Base-by-base conservation (phyloP, 2,888 invertebrate species). In the Ypsolopha scabrella region DNA sequence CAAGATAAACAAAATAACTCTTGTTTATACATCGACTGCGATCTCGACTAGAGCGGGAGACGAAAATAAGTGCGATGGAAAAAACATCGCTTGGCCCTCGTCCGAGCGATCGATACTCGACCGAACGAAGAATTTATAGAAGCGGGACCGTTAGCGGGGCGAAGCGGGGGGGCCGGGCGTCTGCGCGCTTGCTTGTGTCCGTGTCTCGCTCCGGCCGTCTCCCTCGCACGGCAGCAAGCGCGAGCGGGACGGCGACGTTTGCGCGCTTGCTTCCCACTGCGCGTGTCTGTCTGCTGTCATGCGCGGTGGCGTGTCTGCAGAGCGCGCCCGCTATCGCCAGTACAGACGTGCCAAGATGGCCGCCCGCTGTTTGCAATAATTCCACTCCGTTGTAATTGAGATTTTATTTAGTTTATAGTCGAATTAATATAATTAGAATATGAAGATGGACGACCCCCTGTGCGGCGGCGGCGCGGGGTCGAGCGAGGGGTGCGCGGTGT, bases 101-200 rank as follows among this genome's bases (percentile, higher is more conserved):
- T 39, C 39, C 39, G 39, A 39, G 39, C 39, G 11, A 39, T 39
- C 39, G 39, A 39, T 39, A 39, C 39, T 24, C 24, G 24, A 24
- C 24, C 24, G 24, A 24, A 24, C 51, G 47, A 56, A 38, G 48
- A 48, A 50, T 51, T 49, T 53, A 53, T 38, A 53, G 53, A 50
- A 10, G 41, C 41, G 41, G n/a, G 51, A 33, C 9, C 45, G 45
- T 45, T 8, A 60, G 54, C 39, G 39, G 39, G 39, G 39, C 39
- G 39, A 10, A 9, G 39, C 10, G 39, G 39, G n/a, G n/a, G 9
- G 3, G 3, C n/a, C 38, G 70, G 61, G 71, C 74, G 77, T 73
- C 79, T 79, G 82, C 79, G 77, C 79, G 67, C 76, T 80, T 80
- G 82, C 80, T 75, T 81, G 80, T 66, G 63, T 72, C 61, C 57